Evolutionary conservation across 2,797 vertebrate genomes (phyloP).

Genomic region (Arremon brunneinucha): DNA sequence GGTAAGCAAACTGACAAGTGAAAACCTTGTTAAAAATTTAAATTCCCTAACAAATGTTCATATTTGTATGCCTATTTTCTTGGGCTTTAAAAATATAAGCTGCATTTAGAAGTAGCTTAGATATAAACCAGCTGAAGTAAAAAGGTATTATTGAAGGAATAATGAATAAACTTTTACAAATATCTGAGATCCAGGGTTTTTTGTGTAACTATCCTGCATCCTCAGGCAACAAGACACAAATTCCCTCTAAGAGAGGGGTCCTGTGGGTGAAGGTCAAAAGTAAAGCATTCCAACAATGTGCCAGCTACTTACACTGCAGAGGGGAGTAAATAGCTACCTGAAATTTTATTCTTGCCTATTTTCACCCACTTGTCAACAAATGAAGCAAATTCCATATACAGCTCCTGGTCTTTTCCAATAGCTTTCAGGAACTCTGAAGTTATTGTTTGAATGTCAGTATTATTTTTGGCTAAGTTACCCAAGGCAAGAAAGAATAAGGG

Average conservation of each 20-base stretch:
- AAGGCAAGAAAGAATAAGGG: background rate
- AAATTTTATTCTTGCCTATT: background rate
- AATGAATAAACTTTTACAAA: background rate
- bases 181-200: background rate
- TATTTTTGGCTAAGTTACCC: background rate
- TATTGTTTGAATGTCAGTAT: background rate
- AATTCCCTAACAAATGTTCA: background rate
- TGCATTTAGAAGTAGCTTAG: background rate
- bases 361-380: background rate
- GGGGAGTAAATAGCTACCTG: background rate
- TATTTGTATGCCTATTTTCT: background rate
- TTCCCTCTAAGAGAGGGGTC: background rate
- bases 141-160: background rate
- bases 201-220: background rate
- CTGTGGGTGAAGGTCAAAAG: background rate
- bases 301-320: background rate
- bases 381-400: background rate
- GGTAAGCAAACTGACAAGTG: background rate
- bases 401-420: background rate
- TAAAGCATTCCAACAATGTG: background rate
- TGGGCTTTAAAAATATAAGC: background rate
- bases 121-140: background rate
- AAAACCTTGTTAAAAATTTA: background rate
- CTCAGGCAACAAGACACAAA: background rate
- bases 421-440: background rate